These are phyloP conservation scores for Ptilodon capucinus DNA, from an alignment of 2,888 invertebrate genomes.

Conservation along the genomic window DNA sequence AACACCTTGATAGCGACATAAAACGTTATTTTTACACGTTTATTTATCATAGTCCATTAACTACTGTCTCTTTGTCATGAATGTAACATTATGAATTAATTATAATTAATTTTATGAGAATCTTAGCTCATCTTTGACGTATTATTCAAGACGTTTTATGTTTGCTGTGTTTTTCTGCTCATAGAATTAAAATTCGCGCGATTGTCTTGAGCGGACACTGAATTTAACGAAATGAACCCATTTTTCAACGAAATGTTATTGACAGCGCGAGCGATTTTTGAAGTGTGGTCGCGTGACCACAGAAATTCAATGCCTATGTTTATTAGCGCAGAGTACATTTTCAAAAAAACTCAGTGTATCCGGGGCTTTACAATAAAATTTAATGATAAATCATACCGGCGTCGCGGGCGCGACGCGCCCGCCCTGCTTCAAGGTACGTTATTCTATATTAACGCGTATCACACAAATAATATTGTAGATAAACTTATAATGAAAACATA, in stretches of 20 bases:
- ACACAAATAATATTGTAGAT: no score
- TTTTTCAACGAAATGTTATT: no score
- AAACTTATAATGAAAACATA: no score
- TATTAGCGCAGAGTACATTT: no score
- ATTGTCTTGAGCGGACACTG: no score
- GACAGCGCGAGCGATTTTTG: no score
- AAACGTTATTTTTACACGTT: slow-evolving; percentile 16
- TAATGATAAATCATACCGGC: slow-evolving; percentile 36
- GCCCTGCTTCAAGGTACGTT: slow-evolving; percentile 30
- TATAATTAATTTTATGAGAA: not conserved
- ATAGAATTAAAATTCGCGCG: no score
- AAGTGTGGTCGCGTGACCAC: no score
- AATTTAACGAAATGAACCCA: no score
- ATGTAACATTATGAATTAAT: not conserved
- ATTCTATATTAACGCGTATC: slow-evolving; percentile 25
- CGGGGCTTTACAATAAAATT: slow-evolving; percentile 25
- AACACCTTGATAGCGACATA: slow-evolving; percentile 1
- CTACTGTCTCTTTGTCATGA: not conserved
- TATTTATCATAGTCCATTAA: slow-evolving; percentile 1
- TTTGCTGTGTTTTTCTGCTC: not conserved
- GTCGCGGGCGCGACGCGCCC: no score
- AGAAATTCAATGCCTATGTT: no score
- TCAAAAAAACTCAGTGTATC: no score
- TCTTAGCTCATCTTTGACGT: not conserved
- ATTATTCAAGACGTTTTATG: not conserved